Percentiles rank a stretch among this genome's conserved stretches.
Conservation (phyloP, 1,140 invertebrate genomes). For the Belonocnema kinseyi region DNA sequence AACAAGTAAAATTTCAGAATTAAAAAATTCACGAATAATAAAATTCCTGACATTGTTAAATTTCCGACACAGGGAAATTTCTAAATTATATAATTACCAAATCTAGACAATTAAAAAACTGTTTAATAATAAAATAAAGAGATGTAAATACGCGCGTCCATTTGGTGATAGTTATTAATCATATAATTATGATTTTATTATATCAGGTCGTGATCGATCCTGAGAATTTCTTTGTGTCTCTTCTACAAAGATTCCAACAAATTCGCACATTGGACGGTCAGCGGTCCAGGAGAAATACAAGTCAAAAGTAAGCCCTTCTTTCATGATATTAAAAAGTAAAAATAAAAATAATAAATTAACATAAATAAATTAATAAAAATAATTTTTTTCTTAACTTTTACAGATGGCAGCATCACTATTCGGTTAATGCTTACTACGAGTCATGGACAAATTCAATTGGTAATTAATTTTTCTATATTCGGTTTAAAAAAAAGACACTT, state of each 20-base stretch:
- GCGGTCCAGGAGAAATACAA: conserved; percentile 53
- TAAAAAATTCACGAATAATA: too few species aligned
- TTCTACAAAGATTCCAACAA: conserved; percentile 71
- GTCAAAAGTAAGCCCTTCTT: conserved; percentile 55
- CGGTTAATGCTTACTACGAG: conserved; percentile 80
- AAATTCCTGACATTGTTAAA: too few species aligned
- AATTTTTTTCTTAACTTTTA: conserved; percentile 34
- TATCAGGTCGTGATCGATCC: conserved; percentile 76
- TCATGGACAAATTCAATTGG: conserved; percentile 80
- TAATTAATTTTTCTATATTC: conserved; percentile 62
- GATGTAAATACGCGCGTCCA: too few species aligned
- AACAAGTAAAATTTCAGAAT: too few species aligned
- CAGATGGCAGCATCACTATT: conserved; percentile 74
- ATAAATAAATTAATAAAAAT: too few species aligned
- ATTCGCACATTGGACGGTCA: conserved; percentile 63
- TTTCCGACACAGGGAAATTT: too few species aligned
- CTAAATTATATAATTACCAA: too few species aligned
- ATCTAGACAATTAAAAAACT: too few species aligned
- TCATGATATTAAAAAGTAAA: too few species aligned
- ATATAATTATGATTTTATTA: conserved; percentile 26
- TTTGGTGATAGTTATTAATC: background rate
- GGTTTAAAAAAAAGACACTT: background rate
- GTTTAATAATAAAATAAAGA: too few species aligned
- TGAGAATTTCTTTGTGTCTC: conserved; percentile 78
- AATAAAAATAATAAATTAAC: background rate